Conservation (phyloP, 2,113 vertebrate species). For the Prionailurus viverrinus region DNA sequence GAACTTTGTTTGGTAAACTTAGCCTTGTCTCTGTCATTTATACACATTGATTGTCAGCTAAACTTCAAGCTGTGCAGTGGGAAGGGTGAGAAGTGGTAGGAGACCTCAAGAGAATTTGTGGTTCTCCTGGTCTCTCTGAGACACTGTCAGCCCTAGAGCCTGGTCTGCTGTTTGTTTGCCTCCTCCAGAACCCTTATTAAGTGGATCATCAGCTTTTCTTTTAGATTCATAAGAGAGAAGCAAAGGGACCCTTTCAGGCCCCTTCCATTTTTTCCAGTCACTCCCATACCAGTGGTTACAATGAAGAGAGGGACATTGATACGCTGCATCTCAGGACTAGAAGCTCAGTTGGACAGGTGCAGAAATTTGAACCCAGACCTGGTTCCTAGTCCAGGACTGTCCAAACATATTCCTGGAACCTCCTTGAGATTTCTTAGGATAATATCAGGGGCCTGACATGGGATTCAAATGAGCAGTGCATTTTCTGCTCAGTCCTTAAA, state of each 20-base stretch:
- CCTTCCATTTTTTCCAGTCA: background rate
- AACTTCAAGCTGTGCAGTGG: background rate
- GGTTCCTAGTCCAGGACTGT: background rate
- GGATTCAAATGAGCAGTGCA: background rate
- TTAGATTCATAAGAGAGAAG: background rate
- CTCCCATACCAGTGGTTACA: background rate
- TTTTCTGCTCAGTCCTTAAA: background rate
- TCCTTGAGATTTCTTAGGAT: background rate
- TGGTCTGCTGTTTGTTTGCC: background rate
- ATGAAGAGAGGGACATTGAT: background rate
- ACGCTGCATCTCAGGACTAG: background rate
- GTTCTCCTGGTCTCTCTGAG: background rate
- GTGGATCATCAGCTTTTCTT: background rate
- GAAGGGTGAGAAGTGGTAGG: background rate
- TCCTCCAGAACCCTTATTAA: background rate
- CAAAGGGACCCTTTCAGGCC: background rate
- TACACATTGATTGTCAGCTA: background rate
- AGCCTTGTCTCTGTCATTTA: background rate
- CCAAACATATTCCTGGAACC: background rate
- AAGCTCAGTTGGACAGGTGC: too few species aligned
- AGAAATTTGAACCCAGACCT: background rate
- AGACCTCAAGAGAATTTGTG: background rate
- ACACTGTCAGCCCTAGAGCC: background rate
- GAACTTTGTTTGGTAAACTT: background rate
- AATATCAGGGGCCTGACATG: background rate